These are phyloP conservation scores for Percopsis transmontana DNA, from an alignment of 2,113 vertebrate genomes.

Conservation along the genomic window DNA sequence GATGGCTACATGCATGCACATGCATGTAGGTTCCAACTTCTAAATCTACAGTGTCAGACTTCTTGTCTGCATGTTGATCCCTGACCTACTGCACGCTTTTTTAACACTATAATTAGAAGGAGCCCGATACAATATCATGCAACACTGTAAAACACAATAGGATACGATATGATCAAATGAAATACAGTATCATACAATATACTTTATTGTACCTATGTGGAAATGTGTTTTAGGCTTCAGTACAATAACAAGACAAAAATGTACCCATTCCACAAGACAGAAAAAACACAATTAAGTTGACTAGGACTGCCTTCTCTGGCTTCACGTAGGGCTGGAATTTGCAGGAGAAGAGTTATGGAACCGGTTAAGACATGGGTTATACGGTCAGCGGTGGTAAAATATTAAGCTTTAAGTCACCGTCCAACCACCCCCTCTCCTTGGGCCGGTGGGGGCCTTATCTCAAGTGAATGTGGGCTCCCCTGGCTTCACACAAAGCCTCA, in stretches of 20 bases:
- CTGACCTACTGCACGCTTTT: too few relatives aligned
- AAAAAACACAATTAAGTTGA: not conserved
- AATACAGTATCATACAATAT: too few relatives aligned
- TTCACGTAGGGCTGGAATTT: slow-evolving; percentile 7
- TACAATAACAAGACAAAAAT: not conserved
- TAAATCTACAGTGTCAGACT: too few relatives aligned
- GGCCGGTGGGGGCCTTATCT: slow-evolving; percentile 65
- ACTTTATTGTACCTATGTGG: too few relatives aligned
- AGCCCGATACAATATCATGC: too few relatives aligned
- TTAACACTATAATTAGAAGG: too few relatives aligned
- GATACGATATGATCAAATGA: too few relatives aligned
- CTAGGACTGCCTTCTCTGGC: slow-evolving; percentile 4
- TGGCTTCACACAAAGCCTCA: slow-evolving; percentile 67
- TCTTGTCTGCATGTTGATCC: too few relatives aligned
- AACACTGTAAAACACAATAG: too few relatives aligned
- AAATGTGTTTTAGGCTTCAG: not conserved
- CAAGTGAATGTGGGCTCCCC: slow-evolving; percentile 64
- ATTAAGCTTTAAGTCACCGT: slow-evolving; percentile 50
- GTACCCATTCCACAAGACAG: not conserved
- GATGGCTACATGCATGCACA: too few relatives aligned
- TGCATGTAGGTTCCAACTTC: too few relatives aligned
- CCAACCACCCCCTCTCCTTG: slow-evolving; percentile 22
- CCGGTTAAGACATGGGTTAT: slow-evolving; percentile 35
- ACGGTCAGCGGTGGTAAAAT: slow-evolving; percentile 35
- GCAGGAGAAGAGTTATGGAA: slow-evolving; percentile 13